These are phyloP conservation scores for Plotosus lineatus DNA, from an alignment of 2,113 vertebrate genomes.

Conservation along the genomic window DNA sequence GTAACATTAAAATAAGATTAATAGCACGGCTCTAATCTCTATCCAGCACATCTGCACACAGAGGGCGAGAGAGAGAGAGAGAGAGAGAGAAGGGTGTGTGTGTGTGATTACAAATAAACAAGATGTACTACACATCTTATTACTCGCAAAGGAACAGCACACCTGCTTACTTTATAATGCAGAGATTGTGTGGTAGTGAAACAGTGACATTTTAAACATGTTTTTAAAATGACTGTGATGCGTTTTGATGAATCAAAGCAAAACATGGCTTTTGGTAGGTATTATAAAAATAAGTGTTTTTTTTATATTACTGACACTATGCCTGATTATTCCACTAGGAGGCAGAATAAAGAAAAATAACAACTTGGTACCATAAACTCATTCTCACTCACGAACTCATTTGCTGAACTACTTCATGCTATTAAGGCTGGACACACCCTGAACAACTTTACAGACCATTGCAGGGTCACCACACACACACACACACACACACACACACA, in stretches of 20 bases:
- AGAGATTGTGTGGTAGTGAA: neutral
- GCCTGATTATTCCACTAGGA: neutral
- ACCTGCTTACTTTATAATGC: neutral
- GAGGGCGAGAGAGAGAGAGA: too few species aligned
- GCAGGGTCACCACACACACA: too few species aligned
- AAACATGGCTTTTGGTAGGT: neutral
- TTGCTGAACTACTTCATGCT: too few species aligned
- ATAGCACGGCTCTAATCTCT: neutral
- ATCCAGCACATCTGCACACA: neutral
- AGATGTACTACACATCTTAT: constrained; percentile 7
- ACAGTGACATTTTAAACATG: neutral
- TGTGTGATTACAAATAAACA: neutral
- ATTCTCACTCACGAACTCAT: too few species aligned
- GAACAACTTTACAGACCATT: too few species aligned
- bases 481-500: too few species aligned
- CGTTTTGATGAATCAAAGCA: neutral
- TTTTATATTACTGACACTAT: neutral
- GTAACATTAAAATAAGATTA: constrained; percentile 15
- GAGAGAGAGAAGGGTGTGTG: neutral
- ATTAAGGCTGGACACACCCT: too few species aligned
- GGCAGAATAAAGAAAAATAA: neutral
- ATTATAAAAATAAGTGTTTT: too few species aligned
- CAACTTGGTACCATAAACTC: neutral
- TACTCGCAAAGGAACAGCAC: neutral
- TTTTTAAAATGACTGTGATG: neutral